Evolutionary conservation across 2,797 vertebrate species (phyloP).

Genomic region (Scarus forsteni): DNA sequence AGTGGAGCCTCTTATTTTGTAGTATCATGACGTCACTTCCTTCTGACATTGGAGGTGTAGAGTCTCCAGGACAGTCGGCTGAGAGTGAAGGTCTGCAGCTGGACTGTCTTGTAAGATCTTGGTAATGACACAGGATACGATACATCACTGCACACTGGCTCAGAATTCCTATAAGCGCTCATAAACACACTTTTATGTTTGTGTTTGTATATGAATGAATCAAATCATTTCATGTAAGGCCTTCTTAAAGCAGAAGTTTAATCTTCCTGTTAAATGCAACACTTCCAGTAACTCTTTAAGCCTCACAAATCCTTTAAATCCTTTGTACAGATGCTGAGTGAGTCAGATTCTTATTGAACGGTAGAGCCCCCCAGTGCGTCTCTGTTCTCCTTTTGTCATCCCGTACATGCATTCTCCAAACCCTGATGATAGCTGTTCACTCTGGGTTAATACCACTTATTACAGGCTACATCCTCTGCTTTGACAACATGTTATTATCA

Average conservation of each 20-base stretch:
- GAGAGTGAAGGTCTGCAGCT: too few species aligned
- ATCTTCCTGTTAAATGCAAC: slow-evolving; percentile 41
- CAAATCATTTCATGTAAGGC: slow-evolving; percentile 1
- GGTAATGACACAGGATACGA: too few species aligned
- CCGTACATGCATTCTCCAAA: slow-evolving; percentile 44
- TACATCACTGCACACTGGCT: too few species aligned
- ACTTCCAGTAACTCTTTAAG: slow-evolving; percentile 55
- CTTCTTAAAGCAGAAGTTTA: slow-evolving; percentile 10
- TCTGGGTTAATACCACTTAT: slow-evolving; percentile 72
- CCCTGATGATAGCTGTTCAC: slow-evolving; percentile 65
- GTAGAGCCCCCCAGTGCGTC: slow-evolving; percentile 54
- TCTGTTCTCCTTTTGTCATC: slow-evolving; percentile 54
- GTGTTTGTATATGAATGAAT: slow-evolving; percentile 15
- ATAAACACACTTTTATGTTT: background rate
- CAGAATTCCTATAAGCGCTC: too few species aligned
- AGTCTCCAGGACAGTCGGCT: too few species aligned
- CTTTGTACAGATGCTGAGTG: slow-evolving; percentile 62
- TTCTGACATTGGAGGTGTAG: too few species aligned
- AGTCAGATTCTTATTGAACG: slow-evolving; percentile 65
- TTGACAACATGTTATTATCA: slow-evolving; percentile 70
- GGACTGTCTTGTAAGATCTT: too few species aligned
- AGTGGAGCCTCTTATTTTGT: too few species aligned
- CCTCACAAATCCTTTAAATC: slow-evolving; percentile 52
- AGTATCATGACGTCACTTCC: too few species aligned
- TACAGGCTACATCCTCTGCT: slow-evolving; percentile 48